Conservation (phyloP, 2,113 vertebrate species). For the Cyprinodon tularosa region DNA sequence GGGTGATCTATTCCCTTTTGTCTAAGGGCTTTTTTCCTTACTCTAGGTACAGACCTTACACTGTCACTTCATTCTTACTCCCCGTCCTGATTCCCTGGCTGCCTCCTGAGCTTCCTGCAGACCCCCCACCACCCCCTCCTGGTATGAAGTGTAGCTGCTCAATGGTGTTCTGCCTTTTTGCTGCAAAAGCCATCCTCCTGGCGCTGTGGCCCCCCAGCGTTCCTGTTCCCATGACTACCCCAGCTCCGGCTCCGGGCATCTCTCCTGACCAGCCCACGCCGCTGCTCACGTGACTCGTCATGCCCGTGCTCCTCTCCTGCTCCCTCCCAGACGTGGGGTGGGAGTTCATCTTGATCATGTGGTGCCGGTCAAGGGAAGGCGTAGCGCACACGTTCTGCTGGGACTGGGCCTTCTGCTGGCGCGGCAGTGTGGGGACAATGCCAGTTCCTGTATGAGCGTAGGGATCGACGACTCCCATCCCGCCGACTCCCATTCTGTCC, state of each 20-base stretch:
- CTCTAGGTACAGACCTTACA: conserved; percentile 77
- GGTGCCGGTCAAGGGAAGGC: conserved; percentile 85
- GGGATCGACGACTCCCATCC: conserved; percentile 70
- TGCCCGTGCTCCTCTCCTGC: conserved; percentile 75
- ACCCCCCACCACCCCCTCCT: conserved; percentile 79
- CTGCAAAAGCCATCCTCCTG: conserved; percentile 87
- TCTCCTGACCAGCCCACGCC: conserved; percentile 79
- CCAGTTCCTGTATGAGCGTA: conserved; percentile 71
- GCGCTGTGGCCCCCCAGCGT: conserved; percentile 82
- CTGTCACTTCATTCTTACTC: conserved; percentile 92
- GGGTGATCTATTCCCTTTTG: conserved; percentile 55
- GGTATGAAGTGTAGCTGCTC: conserved; percentile 94
- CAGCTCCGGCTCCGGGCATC: conserved; percentile 67
- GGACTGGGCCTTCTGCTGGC: conserved; percentile 86
- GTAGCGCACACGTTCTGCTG: conserved; percentile 88
- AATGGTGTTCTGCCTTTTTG: conserved; percentile 89
- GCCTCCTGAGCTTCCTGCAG: conserved; percentile 74
- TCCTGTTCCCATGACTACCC: conserved; percentile 85
- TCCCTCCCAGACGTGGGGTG: conserved; percentile 83
- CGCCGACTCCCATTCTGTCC: conserved; percentile 72
- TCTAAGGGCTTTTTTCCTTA: conserved; percentile 56
- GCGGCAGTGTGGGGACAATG: conserved; percentile 79
- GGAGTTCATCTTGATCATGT: conserved; percentile 90
- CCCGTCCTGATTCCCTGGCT: conserved; percentile 84
- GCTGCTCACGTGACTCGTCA: conserved; percentile 76